These are phyloP conservation scores for Channa striata DNA, from an alignment of 2,797 vertebrate genomes.

Conservation along the genomic window DNA sequence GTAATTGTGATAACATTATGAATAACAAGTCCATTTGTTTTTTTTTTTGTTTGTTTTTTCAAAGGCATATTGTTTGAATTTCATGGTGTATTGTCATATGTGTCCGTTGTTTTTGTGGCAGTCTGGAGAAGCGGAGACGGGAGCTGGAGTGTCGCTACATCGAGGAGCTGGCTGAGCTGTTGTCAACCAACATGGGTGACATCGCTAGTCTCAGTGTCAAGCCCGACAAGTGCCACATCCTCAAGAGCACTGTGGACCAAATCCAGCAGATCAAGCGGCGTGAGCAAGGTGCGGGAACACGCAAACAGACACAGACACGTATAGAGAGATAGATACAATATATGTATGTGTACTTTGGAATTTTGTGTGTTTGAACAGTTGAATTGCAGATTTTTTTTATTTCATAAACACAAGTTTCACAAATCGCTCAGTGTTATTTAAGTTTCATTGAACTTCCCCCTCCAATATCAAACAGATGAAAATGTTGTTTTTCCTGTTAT, in stretches of 20 bases:
- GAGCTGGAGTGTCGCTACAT: conserved; percentile 95
- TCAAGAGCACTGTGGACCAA: conserved; percentile 94
- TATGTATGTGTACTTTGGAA: no score
- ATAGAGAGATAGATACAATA: no score
- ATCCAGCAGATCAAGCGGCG: conserved; percentile 96
- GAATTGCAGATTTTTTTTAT: no score
- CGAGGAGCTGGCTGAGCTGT: conserved; percentile 93
- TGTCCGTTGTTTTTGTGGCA: conserved; percentile 53
- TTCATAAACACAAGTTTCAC: no score
- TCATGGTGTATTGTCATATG: not conserved
- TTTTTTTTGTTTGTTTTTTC: not conserved
- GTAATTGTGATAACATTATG: no score
- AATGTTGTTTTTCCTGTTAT: no score
- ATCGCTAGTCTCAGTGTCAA: conserved; percentile 94
- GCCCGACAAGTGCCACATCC: conserved; percentile 96
- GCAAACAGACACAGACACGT: not conserved
- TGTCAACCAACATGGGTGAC: conserved; percentile 94
- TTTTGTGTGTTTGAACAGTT: no score
- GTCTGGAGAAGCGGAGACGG: conserved; percentile 92
- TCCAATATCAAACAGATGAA: no score
- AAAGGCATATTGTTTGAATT: not conserved
- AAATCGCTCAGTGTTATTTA: no score
- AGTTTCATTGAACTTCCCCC: no score
- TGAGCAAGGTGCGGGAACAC: conserved; percentile 88
- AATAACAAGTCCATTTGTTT: no score